A percentile compares a stretch with the other conserved stretches of the same genome.
phyloP scores from a whole-genome alignment of 1,140 invertebrate species.

The Eurosta solidaginis region DNA sequence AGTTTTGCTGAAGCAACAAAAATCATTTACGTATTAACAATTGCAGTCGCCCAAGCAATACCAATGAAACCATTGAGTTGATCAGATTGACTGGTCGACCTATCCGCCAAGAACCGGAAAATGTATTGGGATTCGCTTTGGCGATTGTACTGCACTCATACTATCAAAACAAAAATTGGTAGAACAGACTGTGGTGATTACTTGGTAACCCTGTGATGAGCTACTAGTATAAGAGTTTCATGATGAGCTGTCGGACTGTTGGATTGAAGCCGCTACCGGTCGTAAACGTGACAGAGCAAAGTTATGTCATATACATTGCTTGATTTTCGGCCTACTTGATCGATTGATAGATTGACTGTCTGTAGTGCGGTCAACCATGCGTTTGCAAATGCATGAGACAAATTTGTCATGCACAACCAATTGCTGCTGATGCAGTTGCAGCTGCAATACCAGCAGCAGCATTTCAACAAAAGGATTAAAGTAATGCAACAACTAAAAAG shows the following conservation, averaged over 20 bases:
- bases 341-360: not conserved
- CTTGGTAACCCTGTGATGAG: too few relatives aligned
- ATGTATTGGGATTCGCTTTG: too few relatives aligned
- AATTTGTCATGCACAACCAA: not conserved
- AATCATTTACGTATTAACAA: not conserved
- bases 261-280: not conserved
- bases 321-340: not conserved
- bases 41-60: not conserved
- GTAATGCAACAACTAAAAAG: not conserved
- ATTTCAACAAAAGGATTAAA: not conserved
- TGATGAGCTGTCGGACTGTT: not conserved
- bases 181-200: not conserved
- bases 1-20: not conserved
- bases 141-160: too few relatives aligned
- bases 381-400: not conserved
- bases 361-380: not conserved
- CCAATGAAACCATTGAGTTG: not conserved
- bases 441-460: not conserved
- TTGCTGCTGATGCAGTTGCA: too few relatives aligned
- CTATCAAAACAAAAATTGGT: too few relatives aligned
- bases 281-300: not conserved
- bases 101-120: not conserved
- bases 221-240: not conserved
- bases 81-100: not conserved
- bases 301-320: not conserved